Percentiles rank a stretch among this genome's conserved stretches.
phyloP scores from a whole-genome alignment of 2,888 invertebrate species.

The Phlogophora meticulosa region DNA sequence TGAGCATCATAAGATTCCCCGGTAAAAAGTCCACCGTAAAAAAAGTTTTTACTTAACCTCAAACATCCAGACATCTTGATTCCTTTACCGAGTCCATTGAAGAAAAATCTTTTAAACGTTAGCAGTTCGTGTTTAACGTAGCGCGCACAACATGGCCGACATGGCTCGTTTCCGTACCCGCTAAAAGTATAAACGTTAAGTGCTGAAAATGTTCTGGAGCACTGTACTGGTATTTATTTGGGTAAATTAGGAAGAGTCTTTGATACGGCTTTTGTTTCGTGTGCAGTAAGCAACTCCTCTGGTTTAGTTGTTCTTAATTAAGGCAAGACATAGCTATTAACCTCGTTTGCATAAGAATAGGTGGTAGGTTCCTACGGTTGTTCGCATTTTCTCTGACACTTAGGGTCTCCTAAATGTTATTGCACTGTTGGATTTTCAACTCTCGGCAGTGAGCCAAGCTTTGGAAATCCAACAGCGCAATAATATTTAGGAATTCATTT shows the following conservation, averaged over 20 bases:
- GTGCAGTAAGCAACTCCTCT: neutral
- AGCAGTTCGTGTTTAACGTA: constrained; percentile 60
- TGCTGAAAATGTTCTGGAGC: constrained; percentile 45
- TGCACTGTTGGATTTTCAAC: no score
- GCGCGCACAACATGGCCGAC: constrained; percentile 55
- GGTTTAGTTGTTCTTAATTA: neutral
- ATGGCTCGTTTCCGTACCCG: constrained; percentile 56
- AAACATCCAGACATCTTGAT: constrained; percentile 22
- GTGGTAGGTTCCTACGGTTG: neutral
- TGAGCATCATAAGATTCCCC: neutral
- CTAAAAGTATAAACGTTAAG: constrained; percentile 62
- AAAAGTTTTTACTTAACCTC: constrained; percentile 7
- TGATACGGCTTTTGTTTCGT: neutral
- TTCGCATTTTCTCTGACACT: no score
- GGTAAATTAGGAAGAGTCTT: constrained; percentile 28
- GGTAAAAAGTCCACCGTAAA: neutral
- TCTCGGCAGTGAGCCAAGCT: no score
- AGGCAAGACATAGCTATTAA: neutral
- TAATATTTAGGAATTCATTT: no score
- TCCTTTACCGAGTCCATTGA: constrained; percentile 41
- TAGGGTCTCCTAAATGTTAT: no score
- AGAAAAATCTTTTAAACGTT: constrained; percentile 58
- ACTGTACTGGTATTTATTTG: constrained; percentile 43
- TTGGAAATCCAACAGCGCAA: no score
- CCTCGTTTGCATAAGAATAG: neutral